Evolutionary conservation across 2,797 vertebrate genomes (phyloP).

Genomic region (Tapera naevia): DNA sequence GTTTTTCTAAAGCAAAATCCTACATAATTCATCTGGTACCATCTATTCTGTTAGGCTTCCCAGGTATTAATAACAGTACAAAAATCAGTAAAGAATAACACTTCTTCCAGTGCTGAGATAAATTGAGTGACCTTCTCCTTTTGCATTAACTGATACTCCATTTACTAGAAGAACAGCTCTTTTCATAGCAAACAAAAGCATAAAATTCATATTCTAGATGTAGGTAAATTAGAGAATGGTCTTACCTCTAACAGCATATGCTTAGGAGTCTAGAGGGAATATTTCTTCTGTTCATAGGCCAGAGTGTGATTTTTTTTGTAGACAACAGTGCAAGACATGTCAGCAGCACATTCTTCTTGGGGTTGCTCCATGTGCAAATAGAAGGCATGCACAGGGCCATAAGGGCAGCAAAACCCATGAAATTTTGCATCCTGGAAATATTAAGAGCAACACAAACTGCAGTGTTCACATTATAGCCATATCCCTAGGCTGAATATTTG

Average conservation of each 20-base stretch:
- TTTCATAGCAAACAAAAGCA: background rate
- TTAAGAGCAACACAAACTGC: background rate
- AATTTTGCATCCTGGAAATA: background rate
- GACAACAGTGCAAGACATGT: background rate
- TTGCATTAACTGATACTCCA: conserved; percentile 2
- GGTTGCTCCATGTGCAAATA: background rate
- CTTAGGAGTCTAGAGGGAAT: background rate
- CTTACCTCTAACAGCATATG: background rate
- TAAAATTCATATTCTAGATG: conserved; percentile 7
- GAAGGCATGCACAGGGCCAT: background rate
- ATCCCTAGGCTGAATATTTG: background rate
- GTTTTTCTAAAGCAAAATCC: background rate
- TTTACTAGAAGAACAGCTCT: conserved; percentile 5
- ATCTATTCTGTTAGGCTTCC: conserved; percentile 6
- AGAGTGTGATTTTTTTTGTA: background rate
- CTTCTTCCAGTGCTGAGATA: background rate
- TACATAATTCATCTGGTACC: background rate
- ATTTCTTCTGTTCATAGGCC: background rate
- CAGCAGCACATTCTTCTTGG: background rate
- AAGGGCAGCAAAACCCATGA: background rate
- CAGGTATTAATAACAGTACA: background rate
- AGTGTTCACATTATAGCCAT: background rate
- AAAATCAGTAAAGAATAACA: background rate
- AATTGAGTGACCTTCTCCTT: conserved; percentile 14
- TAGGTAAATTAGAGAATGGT: background rate